Evolutionary conservation across 2,797 vertebrate genomes (phyloP).

Genomic region (Lepilemur septentrionalis): DNA sequence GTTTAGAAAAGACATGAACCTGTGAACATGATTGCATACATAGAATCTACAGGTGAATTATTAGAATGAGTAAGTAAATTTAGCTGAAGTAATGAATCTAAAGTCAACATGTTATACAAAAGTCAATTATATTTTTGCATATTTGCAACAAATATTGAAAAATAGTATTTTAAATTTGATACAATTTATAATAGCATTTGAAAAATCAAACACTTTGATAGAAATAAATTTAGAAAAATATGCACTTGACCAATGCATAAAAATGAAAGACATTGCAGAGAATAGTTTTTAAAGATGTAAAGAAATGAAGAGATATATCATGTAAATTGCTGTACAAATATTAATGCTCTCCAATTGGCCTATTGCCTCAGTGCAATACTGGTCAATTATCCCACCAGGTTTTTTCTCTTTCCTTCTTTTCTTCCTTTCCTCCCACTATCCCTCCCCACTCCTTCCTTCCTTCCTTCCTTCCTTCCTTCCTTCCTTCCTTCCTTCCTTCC

Average conservation of each 20-base stretch:
- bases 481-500: background rate
- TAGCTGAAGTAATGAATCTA: background rate
- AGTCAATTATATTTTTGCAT: background rate
- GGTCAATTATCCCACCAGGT: background rate
- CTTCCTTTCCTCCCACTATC: background rate
- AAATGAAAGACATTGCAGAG: conserved; percentile 1
- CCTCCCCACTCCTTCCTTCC: too few relatives aligned
- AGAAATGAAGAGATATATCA: background rate
- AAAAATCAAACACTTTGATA: background rate
- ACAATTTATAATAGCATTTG: background rate
- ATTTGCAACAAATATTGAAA: background rate
- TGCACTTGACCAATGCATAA: background rate
- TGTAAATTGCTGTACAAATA: background rate
- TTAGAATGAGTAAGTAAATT: background rate
- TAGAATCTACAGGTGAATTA: background rate
- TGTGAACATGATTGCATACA: background rate
- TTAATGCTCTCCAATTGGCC: background rate
- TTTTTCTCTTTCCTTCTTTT: background rate
- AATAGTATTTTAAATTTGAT: conserved; percentile 11
- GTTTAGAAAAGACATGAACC: background rate
- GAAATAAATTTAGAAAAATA: conserved; percentile 46
- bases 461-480: background rate
- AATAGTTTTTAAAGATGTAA: background rate
- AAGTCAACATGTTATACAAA: background rate
- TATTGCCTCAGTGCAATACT: background rate